phyloP scores from a whole-genome alignment of 2,888 invertebrate species.

The Balanococcus diminutus region DNA sequence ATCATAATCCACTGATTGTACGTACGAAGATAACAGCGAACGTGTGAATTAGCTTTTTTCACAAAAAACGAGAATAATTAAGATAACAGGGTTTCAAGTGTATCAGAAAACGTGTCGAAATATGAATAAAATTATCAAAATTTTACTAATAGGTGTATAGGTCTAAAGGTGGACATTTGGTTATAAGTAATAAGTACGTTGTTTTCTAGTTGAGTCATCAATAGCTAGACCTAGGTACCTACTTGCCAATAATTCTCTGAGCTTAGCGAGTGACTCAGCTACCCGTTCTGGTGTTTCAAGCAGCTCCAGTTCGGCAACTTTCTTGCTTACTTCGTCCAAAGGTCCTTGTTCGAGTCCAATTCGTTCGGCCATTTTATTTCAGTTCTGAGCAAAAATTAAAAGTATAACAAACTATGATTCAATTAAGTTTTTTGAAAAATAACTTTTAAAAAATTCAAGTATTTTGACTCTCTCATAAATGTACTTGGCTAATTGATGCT shows the following conservation, averaged over 20 bases:
- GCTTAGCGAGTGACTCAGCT: slow-evolving; percentile 66
- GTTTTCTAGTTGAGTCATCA: too few relatives aligned
- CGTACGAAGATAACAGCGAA: too few relatives aligned
- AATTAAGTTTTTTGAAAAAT: neutral
- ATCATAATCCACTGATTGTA: neutral
- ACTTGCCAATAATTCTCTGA: slow-evolving; percentile 71
- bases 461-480: too few relatives aligned
- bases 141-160: too few relatives aligned
- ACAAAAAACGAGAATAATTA: neutral
- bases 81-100: neutral
- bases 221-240: too few relatives aligned
- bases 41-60: neutral
- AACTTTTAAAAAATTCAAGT: too few relatives aligned
- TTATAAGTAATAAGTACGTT: neutral
- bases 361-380: neutral
- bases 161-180: too few relatives aligned
- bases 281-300: slow-evolving; percentile 71
- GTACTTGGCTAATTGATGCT: too few relatives aligned
- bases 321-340: neutral
- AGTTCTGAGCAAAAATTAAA: neutral
- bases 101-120: neutral
- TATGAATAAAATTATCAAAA: neutral
- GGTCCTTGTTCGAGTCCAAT: slow-evolving; percentile 43
- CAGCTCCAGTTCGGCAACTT: slow-evolving; percentile 68
- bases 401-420: neutral